Percentiles rank a stretch among this genome's conserved stretches.
phyloP scores from a whole-genome alignment of 2,888 invertebrate genomes.

The Meteorus colon region DNA sequence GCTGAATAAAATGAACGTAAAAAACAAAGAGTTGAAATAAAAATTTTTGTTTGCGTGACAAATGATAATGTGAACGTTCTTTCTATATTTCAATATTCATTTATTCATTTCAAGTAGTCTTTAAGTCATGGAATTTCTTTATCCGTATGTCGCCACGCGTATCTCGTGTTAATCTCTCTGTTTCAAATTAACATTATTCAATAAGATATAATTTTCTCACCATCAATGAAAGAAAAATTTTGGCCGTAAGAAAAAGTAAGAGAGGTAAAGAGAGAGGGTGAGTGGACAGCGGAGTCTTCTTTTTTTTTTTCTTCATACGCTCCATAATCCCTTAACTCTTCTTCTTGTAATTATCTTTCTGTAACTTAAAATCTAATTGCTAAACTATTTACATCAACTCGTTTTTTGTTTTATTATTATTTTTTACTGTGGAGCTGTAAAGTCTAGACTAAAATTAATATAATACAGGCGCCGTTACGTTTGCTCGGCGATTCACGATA shows the following conservation, averaged over 20 bases:
- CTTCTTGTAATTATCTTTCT: slow-evolving; percentile 28
- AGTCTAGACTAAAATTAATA: slow-evolving; percentile 70
- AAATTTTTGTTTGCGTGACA: neutral
- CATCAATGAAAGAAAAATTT: slow-evolving; percentile 47
- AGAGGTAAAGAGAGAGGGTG: slow-evolving; percentile 4
- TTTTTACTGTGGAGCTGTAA: slow-evolving; percentile 60
- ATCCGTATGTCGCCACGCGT: slow-evolving; percentile 11
- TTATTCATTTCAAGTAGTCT: neutral
- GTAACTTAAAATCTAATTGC: slow-evolving; percentile 41
- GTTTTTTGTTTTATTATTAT: slow-evolving; percentile 42
- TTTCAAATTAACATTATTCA: neutral
- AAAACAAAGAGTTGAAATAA: neutral
- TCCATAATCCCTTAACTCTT: slow-evolving; percentile 48
- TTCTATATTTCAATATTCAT: neutral
- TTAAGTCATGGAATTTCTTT: slow-evolving; percentile 14
- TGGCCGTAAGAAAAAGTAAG: slow-evolving; percentile 45
- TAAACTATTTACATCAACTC: slow-evolving; percentile 71
- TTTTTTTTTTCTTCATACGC: slow-evolving; percentile 41
- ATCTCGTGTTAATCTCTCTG: slow-evolving; percentile 12
- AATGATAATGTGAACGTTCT: neutral
- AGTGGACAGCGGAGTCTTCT: slow-evolving; percentile 34
- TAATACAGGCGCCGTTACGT: slow-evolving; percentile 68
- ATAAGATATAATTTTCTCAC: neutral
- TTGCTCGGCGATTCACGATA: slow-evolving; percentile 66
- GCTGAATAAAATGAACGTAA: slow-evolving; percentile 16